phyloP scores from a whole-genome alignment of 1,140 invertebrate genomes.

The Triops cancriformis region DNA sequence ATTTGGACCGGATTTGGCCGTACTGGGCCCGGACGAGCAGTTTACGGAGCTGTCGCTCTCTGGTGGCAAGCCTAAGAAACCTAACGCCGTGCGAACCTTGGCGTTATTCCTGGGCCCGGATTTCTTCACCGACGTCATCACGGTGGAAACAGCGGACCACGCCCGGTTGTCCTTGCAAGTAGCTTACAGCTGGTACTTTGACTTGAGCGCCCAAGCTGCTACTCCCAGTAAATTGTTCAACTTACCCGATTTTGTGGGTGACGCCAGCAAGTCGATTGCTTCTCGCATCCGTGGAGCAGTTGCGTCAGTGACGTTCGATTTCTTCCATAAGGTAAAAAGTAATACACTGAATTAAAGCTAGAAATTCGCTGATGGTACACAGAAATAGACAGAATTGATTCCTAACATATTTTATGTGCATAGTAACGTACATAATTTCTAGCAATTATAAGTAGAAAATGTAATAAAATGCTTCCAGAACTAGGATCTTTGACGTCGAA shows the following conservation, averaged over 20 bases:
- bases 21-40: conserved; percentile 48
- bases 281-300: conserved; percentile 47
- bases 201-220: conserved; percentile 36
- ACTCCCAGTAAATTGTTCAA: conserved; percentile 43
- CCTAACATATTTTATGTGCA: too few relatives aligned
- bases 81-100: conserved; percentile 43
- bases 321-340: conserved; percentile 50
- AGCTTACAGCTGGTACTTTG: conserved; percentile 49
- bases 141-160: conserved; percentile 48
- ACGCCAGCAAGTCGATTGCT: conserved; percentile 47
- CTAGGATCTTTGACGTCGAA: too few relatives aligned
- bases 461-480: too few relatives aligned
- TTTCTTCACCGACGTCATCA: conserved; percentile 47
- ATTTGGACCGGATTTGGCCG: conserved; percentile 49
- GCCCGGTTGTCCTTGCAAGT: conserved; percentile 45
- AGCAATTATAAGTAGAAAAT: too few relatives aligned
- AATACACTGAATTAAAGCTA: too few relatives aligned
- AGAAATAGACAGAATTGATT: too few relatives aligned
- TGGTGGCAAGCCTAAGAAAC: conserved; percentile 47
- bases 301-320: conserved; percentile 45
- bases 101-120: conserved; percentile 48
- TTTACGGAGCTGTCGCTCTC: conserved; percentile 46
- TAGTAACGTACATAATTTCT: too few relatives aligned
- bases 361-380: conserved; percentile 36
- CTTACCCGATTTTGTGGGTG: conserved; percentile 49